A percentile compares a stretch with the other conserved stretches of the same genome.
These are phyloP conservation scores for Procavia capensis DNA, from an alignment of 2,113 vertebrate species.

Conservation along the genomic window DNA sequence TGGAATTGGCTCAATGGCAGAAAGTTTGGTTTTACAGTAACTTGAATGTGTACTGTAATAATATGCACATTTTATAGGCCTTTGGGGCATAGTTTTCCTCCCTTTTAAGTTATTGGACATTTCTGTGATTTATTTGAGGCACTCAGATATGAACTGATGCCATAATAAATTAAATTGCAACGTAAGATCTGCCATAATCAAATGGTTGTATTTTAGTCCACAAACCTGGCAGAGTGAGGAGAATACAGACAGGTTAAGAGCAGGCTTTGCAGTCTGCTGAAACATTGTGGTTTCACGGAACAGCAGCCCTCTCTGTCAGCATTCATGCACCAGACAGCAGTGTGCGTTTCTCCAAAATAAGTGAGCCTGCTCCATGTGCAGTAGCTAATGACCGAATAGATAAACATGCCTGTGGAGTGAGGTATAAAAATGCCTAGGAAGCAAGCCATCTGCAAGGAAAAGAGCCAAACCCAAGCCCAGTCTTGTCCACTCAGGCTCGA, in stretches of 20 bases:
- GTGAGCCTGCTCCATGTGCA: background rate
- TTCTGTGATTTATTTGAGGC: background rate
- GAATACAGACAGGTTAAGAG: background rate
- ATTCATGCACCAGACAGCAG: background rate
- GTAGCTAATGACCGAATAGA: background rate
- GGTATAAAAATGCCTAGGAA: background rate
- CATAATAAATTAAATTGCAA: background rate
- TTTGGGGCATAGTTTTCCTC: background rate
- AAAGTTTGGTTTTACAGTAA: background rate
- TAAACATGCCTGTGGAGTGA: background rate
- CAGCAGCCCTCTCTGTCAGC: background rate
- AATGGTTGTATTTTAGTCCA: background rate
- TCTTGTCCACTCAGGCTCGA: background rate
- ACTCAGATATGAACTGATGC: background rate
- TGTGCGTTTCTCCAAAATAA: background rate
- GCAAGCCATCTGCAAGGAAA: background rate
- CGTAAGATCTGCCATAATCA: background rate
- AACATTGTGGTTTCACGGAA: background rate
- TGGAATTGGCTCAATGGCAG: too few relatives aligned
- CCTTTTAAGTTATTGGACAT: background rate
- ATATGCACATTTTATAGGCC: background rate
- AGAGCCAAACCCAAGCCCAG: background rate
- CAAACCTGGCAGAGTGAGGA: background rate
- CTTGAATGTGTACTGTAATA: background rate
- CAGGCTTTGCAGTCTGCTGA: fast-evolving